Evolutionary conservation across 2,888 invertebrate genomes (phyloP).

Genomic region (Dasysyrphus albostriatus): DNA sequence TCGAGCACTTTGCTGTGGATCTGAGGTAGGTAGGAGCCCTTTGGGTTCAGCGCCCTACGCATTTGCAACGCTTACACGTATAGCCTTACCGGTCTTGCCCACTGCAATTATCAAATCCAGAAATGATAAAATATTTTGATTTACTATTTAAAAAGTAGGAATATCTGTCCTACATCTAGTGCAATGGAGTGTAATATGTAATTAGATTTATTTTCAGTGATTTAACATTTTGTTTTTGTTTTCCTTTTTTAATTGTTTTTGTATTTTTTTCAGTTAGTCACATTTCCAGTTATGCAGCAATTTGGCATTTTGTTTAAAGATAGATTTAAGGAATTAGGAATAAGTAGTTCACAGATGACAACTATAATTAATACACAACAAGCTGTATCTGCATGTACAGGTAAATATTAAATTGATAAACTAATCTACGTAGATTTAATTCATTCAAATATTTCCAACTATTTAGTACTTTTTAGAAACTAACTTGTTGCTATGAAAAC

Average conservation of each 20-base stretch:
- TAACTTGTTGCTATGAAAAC: no score
- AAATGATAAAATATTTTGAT: no score
- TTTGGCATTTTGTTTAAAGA: conserved; percentile 89
- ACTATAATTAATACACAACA: conserved; percentile 90
- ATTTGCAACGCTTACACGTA: no score
- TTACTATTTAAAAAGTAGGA: no score
- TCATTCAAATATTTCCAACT: no score
- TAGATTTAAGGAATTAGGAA: conserved; percentile 86
- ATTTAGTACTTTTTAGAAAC: no score
- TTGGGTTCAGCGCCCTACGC: no score
- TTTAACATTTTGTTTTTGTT: background rate
- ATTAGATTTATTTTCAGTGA: conserved; percentile 23
- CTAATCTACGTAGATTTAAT: no score
- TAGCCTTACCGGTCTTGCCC: no score
- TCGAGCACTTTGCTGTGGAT: no score
- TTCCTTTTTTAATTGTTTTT: conserved; percentile 65
- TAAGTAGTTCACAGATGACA: conserved; percentile 88
- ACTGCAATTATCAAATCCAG: no score
- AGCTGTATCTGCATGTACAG: conserved; percentile 89
- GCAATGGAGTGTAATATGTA: background rate
- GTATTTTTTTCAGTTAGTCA: conserved; percentile 87
- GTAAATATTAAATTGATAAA: conserved; percentile 80
- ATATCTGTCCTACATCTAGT: background rate
- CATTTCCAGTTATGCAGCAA: conserved; percentile 88
- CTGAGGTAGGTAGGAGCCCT: no score